Percentiles rank a stretch among this genome's conserved stretches.
Conservation (phyloP, 2,888 invertebrate genomes). For the Nebria salina region DNA sequence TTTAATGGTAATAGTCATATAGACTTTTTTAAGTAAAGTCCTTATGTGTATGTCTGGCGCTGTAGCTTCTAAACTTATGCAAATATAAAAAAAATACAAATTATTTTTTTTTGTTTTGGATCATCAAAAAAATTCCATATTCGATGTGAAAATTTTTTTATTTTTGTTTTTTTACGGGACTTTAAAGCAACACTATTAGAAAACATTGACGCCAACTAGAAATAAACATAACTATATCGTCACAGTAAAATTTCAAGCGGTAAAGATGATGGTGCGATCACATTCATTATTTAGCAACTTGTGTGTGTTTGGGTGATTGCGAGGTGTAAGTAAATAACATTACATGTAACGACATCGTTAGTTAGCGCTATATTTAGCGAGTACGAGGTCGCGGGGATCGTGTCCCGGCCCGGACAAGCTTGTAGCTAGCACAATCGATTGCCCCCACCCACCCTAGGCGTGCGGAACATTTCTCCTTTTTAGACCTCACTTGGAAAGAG, state of each 20-base stretch:
- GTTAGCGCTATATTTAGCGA: conserved; percentile 46
- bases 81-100: too few relatives aligned
- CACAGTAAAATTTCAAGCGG: not conserved
- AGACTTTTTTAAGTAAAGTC: too few relatives aligned
- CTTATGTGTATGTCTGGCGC: too few relatives aligned
- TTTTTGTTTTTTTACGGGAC: not conserved
- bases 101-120: too few relatives aligned
- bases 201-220: conserved; percentile 6
- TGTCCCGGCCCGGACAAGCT: conserved; percentile 49
- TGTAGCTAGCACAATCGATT: conserved; percentile 50
- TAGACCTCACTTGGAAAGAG: conserved; percentile 13
- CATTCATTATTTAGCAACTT: not conserved
- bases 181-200: not conserved
- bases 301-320: conserved; percentile 6
- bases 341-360: conserved; percentile 46
- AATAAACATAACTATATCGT: not conserved
- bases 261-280: not conserved
- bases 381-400: conserved; percentile 49
- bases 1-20: too few relatives aligned
- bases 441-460: conserved; percentile 47
- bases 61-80: too few relatives aligned
- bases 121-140: too few relatives aligned
- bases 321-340: conserved; percentile 37
- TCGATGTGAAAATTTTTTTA: too few relatives aligned
- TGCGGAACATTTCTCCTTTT: conserved; percentile 29